These are phyloP conservation scores for Dynastes tityus DNA, from an alignment of 2,888 invertebrate species.

Conservation along the genomic window DNA sequence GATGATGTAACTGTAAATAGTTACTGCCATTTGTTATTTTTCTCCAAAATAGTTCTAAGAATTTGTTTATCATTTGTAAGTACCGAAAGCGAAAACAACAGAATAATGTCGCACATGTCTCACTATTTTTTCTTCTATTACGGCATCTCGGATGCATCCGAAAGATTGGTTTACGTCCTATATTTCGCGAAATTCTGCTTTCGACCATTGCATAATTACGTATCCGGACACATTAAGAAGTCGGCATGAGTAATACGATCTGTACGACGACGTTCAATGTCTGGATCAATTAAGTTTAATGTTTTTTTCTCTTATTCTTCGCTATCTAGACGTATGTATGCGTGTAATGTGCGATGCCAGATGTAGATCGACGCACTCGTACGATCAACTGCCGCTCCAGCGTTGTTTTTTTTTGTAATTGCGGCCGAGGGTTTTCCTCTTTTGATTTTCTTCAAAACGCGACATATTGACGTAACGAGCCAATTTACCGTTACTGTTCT, in stretches of 20 bases:
- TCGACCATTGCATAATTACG: slow-evolving; percentile 14
- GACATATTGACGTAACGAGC: slow-evolving; percentile 21
- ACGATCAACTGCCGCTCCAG: neutral
- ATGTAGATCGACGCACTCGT: slow-evolving; percentile 18
- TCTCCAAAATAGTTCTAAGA: too few relatives aligned
- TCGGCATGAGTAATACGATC: slow-evolving; percentile 28
- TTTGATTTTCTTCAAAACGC: slow-evolving; percentile 31
- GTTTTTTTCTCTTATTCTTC: slow-evolving; percentile 1
- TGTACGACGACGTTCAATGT: slow-evolving; percentile 8
- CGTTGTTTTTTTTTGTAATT: slow-evolving; percentile 20
- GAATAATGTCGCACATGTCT: too few relatives aligned
- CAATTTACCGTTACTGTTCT: slow-evolving; percentile 27
- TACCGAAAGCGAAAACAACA: too few relatives aligned
- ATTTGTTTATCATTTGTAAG: too few relatives aligned
- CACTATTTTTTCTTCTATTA: too few relatives aligned
- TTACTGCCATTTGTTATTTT: too few relatives aligned
- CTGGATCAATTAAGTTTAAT: slow-evolving; percentile 12
- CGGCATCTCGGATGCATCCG: too few relatives aligned
- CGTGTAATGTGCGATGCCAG: slow-evolving; percentile 27
- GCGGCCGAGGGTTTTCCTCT: slow-evolving; percentile 30
- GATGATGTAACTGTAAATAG: too few relatives aligned
- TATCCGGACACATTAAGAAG: too few relatives aligned
- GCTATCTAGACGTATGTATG: neutral
- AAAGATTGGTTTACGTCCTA: neutral
- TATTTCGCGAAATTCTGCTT: neutral